Conservation (phyloP, 2,797 vertebrate genomes). For the Chaenodraco wilsoni region DNA sequence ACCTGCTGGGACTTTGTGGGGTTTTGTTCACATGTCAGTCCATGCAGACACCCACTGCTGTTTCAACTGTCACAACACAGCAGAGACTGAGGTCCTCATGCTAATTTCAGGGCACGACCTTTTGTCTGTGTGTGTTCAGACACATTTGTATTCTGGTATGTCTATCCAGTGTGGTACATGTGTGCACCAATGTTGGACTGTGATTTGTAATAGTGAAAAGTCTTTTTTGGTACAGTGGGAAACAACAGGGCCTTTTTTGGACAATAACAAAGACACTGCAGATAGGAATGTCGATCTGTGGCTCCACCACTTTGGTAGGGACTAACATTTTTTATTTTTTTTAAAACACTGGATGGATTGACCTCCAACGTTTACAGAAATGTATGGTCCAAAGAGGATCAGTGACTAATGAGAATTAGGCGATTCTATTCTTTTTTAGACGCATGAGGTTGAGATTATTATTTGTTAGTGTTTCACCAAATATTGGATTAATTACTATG, state of each 20-base stretch:
- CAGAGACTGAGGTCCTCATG: constrained; percentile 25
- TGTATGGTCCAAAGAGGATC: neutral
- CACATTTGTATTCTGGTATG: constrained; percentile 17
- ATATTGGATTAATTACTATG: neutral
- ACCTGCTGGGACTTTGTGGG: constrained; percentile 63
- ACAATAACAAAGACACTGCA: neutral
- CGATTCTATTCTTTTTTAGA: neutral
- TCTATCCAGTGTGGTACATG: constrained; percentile 2
- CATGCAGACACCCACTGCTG: constrained; percentile 41
- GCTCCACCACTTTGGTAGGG: too few relatives aligned
- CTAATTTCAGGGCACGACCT: constrained; percentile 41
- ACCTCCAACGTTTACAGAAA: neutral
- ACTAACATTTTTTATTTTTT: too few relatives aligned
- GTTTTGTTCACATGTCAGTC: constrained; percentile 56
- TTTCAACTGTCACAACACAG: constrained; percentile 60
- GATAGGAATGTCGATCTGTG: too few relatives aligned
- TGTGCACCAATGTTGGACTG: neutral
- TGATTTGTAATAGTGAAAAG: neutral
- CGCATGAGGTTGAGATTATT: neutral
- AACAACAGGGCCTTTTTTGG: neutral
- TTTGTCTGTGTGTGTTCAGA: constrained; percentile 21
- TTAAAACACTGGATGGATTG: too few relatives aligned
- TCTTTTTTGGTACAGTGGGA: neutral
- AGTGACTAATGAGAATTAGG: neutral
- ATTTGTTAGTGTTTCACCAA: neutral